phyloP scores from a whole-genome alignment of 2,113 vertebrate genomes.

The Taurulus bubalis region DNA sequence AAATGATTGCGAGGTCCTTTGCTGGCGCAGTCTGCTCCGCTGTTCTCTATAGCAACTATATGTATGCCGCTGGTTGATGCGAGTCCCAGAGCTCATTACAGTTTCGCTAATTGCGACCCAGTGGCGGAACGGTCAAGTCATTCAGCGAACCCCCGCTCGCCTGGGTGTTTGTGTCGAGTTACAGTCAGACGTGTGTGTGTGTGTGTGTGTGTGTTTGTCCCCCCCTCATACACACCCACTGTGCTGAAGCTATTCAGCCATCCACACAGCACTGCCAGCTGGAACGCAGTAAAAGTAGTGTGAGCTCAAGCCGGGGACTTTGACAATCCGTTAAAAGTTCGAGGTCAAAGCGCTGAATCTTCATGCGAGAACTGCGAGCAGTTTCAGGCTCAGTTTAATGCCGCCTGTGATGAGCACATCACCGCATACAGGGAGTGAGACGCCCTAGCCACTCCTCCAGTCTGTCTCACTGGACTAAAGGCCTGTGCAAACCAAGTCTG shows the following conservation, averaged over 20 bases:
- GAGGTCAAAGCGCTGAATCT: neutral
- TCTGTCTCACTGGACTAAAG: neutral
- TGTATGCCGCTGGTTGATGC: conserved; percentile 36
- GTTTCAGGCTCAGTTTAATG: neutral
- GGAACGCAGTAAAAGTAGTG: neutral
- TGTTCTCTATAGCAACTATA: conserved; percentile 14
- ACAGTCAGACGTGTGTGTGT: neutral
- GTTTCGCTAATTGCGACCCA: conserved; percentile 61
- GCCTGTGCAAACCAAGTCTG: too few species aligned
- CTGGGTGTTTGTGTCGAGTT: neutral
- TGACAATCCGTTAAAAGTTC: neutral
- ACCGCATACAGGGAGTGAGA: neutral
- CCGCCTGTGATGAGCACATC: neutral
- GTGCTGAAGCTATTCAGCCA: neutral
- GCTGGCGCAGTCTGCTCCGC: neutral
- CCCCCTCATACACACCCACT: neutral
- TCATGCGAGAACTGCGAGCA: neutral
- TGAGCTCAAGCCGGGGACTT: neutral
- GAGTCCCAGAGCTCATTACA: conserved; percentile 67
- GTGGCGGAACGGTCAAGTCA: conserved; percentile 64
- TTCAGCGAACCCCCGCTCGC: conserved; percentile 21
- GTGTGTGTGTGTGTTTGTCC: neutral
- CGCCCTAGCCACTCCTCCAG: neutral
- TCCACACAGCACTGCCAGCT: neutral
- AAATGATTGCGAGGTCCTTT: neutral